These are phyloP conservation scores for Seriola aureovittata DNA, from an alignment of 2,113 vertebrate genomes.

Conservation along the genomic window DNA sequence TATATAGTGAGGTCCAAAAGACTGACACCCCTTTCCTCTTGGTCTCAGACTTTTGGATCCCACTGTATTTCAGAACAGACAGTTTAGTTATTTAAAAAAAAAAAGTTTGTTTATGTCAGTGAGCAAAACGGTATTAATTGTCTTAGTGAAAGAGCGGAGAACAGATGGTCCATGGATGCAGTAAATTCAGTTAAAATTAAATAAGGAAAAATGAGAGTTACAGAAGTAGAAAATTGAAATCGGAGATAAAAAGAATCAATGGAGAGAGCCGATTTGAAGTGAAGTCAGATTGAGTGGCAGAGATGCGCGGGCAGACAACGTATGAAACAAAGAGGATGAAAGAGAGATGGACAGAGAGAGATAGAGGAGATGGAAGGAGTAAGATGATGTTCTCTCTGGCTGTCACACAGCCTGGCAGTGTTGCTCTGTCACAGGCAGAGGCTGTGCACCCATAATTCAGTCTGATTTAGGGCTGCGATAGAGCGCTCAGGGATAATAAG, in stretches of 20 bases:
- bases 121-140: conserved; percentile 6
- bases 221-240: conserved; percentile 58
- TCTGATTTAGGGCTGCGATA: conserved; percentile 76
- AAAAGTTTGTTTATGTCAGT: conserved; percentile 1
- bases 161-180: neutral
- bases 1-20: neutral
- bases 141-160: conserved; percentile 1
- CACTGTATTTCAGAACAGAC: too few species aligned
- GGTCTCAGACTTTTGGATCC: too few species aligned
- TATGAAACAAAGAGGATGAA: conserved; percentile 48
- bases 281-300: conserved; percentile 28
- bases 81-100: too few species aligned
- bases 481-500: conserved; percentile 80
- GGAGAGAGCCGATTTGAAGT: conserved; percentile 25
- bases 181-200: conserved; percentile 30
- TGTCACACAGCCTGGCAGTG: conserved; percentile 59
- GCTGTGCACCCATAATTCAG: conserved; percentile 75
- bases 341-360: conserved; percentile 13
- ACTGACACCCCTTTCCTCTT: too few species aligned
- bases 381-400: conserved; percentile 57
- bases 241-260: conserved; percentile 41
- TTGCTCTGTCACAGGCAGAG: conserved; percentile 61
- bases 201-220: conserved; percentile 44
- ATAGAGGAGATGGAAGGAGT: conserved; percentile 18
- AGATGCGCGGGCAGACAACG: conserved; percentile 3